Percentiles rank a stretch among this genome's conserved stretches.
Evolutionary conservation across 2,113 vertebrate species (phyloP).

Genomic region (Illadopsis cleaveri): DNA sequence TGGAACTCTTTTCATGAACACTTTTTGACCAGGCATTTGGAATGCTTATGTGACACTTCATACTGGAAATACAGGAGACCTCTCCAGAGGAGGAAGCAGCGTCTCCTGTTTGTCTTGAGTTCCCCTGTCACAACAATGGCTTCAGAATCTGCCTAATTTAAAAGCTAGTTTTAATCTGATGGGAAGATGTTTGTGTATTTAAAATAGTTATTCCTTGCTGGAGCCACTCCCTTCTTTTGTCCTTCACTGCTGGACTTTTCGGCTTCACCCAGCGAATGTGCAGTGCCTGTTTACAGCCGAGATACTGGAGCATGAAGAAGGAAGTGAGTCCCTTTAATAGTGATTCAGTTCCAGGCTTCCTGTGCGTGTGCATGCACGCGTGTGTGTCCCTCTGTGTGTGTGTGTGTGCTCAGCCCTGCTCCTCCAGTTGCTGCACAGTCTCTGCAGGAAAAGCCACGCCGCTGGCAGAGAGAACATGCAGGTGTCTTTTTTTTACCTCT

Average conservation of each 20-base stretch:
- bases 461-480: neutral
- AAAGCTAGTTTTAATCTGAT: slow-evolving; percentile 56
- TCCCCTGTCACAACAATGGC: slow-evolving; percentile 58
- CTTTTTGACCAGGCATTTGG: neutral
- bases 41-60: neutral
- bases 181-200: slow-evolving; percentile 63
- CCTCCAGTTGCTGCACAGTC: neutral
- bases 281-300: slow-evolving; percentile 34
- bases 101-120: slow-evolving; percentile 58
- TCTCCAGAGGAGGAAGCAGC: slow-evolving; percentile 40
- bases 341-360: slow-evolving; percentile 42
- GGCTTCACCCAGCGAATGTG: neutral
- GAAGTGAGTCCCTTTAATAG: neutral
- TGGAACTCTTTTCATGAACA: neutral
- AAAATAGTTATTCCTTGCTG: slow-evolving; percentile 57
- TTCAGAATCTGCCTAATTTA: slow-evolving; percentile 36
- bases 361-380: neutral
- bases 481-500: neutral
- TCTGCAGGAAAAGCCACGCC: neutral
- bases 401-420: neutral
- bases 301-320: slow-evolving; percentile 30
- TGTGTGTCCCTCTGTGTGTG: neutral
- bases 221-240: slow-evolving; percentile 62
- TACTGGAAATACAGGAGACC: slow-evolving; percentile 17
- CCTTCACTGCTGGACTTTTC: slow-evolving; percentile 50